Evolutionary conservation across 2,888 invertebrate species (phyloP).

Genomic region (Sepiola atlantica): DNA sequence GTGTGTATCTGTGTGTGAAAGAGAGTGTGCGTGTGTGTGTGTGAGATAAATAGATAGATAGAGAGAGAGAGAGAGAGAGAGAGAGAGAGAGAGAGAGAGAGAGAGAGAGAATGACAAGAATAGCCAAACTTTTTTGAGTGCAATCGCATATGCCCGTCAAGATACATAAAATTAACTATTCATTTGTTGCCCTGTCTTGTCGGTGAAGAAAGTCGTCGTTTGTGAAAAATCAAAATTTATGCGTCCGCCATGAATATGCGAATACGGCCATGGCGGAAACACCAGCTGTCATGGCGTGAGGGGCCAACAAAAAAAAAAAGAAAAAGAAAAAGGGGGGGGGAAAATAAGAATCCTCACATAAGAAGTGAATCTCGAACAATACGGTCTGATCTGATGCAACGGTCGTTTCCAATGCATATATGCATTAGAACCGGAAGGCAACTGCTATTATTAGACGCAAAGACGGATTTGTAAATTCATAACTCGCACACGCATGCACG

Average conservation of each 20-base stretch:
- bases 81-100: background rate
- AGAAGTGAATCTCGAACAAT: too few relatives aligned
- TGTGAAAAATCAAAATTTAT: background rate
- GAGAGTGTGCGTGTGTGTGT: too few relatives aligned
- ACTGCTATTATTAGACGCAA: background rate
- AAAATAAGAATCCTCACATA: background rate
- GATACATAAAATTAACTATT: background rate
- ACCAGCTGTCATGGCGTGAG: background rate
- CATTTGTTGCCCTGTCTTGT: background rate
- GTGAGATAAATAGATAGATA: background rate
- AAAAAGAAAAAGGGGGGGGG: too few relatives aligned
- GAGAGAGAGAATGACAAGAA: background rate
- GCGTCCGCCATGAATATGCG: background rate
- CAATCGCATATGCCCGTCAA: background rate
- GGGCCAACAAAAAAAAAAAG: background rate
- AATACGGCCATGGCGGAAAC: background rate
- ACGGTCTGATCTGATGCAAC: background rate
- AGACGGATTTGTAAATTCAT: background rate
- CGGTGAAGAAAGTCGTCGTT: background rate
- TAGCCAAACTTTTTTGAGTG: background rate
- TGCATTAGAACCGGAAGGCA: background rate
- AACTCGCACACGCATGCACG: background rate
- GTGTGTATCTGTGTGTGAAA: too few relatives aligned
- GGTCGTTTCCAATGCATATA: background rate
- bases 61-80: background rate